phyloP scores from a whole-genome alignment of 2,113 vertebrate genomes.

The Dendrocopos noguchii region DNA sequence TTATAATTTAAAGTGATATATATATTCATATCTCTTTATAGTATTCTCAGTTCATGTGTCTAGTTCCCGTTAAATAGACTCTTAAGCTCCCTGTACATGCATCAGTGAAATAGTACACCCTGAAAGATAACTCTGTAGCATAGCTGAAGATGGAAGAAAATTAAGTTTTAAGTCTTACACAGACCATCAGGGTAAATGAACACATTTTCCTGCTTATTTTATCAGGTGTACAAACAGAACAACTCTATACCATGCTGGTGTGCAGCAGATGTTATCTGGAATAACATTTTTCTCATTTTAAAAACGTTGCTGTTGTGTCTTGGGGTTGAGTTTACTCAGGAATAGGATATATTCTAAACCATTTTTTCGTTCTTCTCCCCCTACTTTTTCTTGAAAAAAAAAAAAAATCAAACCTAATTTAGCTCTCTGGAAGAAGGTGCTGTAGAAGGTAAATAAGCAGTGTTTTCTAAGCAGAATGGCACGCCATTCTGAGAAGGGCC shows the following conservation, averaged over 20 bases:
- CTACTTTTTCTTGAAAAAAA: background rate
- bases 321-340: background rate
- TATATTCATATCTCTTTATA: background rate
- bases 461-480: slow-evolving; percentile 52
- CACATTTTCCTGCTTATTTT: background rate
- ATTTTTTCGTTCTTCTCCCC: too few relatives aligned
- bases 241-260: background rate
- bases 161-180: background rate
- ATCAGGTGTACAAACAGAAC: background rate
- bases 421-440: background rate
- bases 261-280: background rate
- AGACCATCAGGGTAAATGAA: background rate
- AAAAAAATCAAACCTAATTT: background rate
- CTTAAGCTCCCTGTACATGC: background rate
- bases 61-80: background rate
- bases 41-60: background rate
- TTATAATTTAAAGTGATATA: background rate
- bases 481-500: slow-evolving; percentile 43
- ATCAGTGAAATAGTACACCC: background rate
- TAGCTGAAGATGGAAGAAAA: background rate
- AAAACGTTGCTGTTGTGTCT: background rate
- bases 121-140: background rate
- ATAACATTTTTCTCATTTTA: background rate
- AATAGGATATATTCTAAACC: background rate
- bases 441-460: slow-evolving; percentile 25